A percentile compares a stretch with the other conserved stretches of the same genome.
Conservation (phyloP, 2,113 vertebrate genomes). For the Anser brachyrhynchus region DNA sequence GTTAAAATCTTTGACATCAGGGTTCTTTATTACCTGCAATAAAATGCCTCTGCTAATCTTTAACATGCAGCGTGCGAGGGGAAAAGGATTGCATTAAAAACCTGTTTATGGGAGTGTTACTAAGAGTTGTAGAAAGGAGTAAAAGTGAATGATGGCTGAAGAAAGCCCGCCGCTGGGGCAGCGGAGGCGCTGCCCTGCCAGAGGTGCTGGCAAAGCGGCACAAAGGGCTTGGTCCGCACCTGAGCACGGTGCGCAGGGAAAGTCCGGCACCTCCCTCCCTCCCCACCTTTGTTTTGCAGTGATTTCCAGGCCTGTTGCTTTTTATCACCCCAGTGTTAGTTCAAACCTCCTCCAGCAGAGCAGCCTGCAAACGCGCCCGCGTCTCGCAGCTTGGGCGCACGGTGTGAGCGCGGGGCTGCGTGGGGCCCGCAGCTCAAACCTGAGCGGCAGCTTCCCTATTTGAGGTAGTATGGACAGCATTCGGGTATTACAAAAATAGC, state of each 20-base stretch:
- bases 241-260: background rate
- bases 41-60: slow-evolving; percentile 64
- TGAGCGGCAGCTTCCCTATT: background rate
- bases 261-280: background rate
- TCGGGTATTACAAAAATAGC: background rate
- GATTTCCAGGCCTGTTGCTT: background rate
- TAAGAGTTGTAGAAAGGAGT: slow-evolving; percentile 39
- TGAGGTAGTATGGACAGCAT: background rate
- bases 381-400: background rate
- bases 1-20: slow-evolving; percentile 55
- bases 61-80: slow-evolving; percentile 37
- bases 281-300: background rate
- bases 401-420: background rate
- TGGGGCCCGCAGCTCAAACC: background rate
- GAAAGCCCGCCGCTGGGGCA: background rate
- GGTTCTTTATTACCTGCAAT: slow-evolving; percentile 63
- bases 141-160: slow-evolving; percentile 30
- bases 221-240: background rate
- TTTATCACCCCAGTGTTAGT: background rate
- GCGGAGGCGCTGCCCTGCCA: background rate
- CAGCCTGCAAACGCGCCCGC: rapidly evolving
- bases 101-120: slow-evolving; percentile 37
- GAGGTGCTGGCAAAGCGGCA: background rate
- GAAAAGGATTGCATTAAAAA: slow-evolving; percentile 56
- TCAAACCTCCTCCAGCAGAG: background rate